Evolutionary conservation across 2,888 invertebrate genomes (phyloP), one percentile per base, ranked within the genome.

Genomic region (Pristionchus arcanus): DNA sequence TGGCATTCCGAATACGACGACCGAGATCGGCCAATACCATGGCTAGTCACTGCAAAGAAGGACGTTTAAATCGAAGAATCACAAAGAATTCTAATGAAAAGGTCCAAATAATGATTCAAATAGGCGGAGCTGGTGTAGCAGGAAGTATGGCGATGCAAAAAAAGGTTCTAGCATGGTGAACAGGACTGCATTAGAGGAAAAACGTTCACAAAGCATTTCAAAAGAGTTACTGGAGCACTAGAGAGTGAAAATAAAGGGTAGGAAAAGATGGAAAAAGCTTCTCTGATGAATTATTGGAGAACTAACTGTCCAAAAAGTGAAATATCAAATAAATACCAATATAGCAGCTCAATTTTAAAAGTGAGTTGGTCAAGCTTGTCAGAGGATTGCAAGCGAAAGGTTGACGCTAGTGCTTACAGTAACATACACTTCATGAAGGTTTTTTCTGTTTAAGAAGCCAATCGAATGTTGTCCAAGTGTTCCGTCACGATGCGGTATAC

Each of bases 1-100:
- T 96, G 92, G 99, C 99, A 96, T 98, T 97, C 95, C 99, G 99
- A 95, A 99, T 99, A 96, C 99, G 98, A 95, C 99, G 97, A 95
- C 99, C 99, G 96, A 99, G 97, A 97, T 99, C 99, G 95, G 99
- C 99, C 97, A 99, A 97, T 96, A 99, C 99, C 99, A 99, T 99
- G 49, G 71, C n/a, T 88, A 21, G 37, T 11, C 1, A 53, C 81
- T 81, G 81, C 15, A 81, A 74, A n/a, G 49, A 28, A 19, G 21
- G 15, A n/a, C 63, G 63, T 7, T 63, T 31, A 15, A n/a, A 28
- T 31, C 13, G 15, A 63, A 15, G 21, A 63, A 63, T n/a, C 9
- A 63, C 13, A 63, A n/a, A 21, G 21, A 63, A 63, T 7, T 11
- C 28, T n/a, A 68, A n/a, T n/a, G 11, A 28, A n/a, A 4, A n/a